Percentiles rank a stretch among this genome's conserved stretches.
phyloP scores from a whole-genome alignment of 2,888 invertebrate genomes.

The Macrophya annulata region DNA sequence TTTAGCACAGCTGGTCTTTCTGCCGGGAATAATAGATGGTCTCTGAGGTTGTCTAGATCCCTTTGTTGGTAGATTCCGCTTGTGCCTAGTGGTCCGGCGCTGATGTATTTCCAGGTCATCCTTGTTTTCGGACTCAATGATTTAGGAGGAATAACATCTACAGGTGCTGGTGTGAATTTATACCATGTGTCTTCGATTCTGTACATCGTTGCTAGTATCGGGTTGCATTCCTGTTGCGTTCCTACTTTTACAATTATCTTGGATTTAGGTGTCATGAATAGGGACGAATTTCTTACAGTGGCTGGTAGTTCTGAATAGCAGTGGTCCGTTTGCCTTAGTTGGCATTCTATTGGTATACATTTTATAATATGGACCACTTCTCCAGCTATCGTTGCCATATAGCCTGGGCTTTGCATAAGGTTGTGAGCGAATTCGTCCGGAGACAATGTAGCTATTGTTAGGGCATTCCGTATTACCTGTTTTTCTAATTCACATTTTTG shows the following conservation, averaged over 20 bases:
- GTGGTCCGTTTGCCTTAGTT: conserved; percentile 53
- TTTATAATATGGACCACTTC: conserved; percentile 56
- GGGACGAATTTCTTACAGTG: conserved; percentile 57
- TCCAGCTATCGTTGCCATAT: conserved; percentile 60
- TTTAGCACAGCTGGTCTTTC: no score
- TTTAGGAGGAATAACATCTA: not conserved
- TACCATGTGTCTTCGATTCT: conserved; percentile 46
- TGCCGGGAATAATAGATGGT: no score
- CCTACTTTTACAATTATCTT: conserved; percentile 60
- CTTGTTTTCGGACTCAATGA: not conserved
- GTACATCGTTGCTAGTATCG: conserved; percentile 61
- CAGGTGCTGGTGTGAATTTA: not conserved
- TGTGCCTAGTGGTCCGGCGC: not conserved
- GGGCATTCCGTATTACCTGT: conserved; percentile 40
- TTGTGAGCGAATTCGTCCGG: conserved; percentile 62
- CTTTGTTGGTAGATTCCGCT: not conserved
- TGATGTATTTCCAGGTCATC: not conserved
- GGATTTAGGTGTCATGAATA: conserved; percentile 62
- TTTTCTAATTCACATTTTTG: no score
- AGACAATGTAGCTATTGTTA: conserved; percentile 60
- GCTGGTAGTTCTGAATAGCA: conserved; percentile 63
- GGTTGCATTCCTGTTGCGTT: conserved; percentile 60
- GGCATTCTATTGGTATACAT: conserved; percentile 60
- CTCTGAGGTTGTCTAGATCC: not conserved
- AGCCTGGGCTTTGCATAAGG: conserved; percentile 61